Evolutionary conservation across 2,888 invertebrate genomes (phyloP).

Genomic region (Diploptera punctata): DNA sequence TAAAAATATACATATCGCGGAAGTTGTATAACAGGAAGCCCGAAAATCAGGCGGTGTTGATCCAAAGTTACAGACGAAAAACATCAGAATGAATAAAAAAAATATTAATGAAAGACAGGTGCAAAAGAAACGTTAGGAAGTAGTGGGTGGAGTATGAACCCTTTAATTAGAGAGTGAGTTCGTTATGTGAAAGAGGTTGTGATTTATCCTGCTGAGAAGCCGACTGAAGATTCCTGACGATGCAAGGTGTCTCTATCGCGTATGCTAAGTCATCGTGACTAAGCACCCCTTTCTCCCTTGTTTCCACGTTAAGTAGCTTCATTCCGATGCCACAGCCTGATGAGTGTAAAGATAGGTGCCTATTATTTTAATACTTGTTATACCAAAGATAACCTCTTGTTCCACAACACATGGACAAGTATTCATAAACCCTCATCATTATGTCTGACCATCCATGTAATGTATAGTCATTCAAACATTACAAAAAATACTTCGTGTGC

Average conservation of each 20-base stretch:
- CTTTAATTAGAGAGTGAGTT: too few species aligned
- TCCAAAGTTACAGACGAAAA: too few species aligned
- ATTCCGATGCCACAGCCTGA: neutral
- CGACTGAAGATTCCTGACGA: neutral
- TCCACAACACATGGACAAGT: neutral
- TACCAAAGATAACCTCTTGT: neutral
- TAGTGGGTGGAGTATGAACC: too few species aligned
- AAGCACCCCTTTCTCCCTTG: too few species aligned
- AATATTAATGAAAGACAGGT: too few species aligned
- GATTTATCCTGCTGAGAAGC: neutral
- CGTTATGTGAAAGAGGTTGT: too few species aligned
- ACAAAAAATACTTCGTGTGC: too few species aligned
- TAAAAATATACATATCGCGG: too few species aligned
- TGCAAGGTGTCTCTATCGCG: neutral
- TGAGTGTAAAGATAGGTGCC: neutral
- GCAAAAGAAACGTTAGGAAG: too few species aligned
- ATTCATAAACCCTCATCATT: neutral
- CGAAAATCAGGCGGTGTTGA: too few species aligned
- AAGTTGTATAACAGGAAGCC: too few species aligned
- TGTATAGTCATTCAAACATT: neutral
- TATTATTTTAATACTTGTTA: constrained; percentile 20
- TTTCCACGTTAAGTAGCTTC: constrained; percentile 24
- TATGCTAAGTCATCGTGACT: neutral
- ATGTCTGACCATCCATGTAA: neutral
- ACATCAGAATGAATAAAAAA: too few species aligned